Conservation (phyloP, 2,797 vertebrate genomes). For the Gila robusta region DNA sequence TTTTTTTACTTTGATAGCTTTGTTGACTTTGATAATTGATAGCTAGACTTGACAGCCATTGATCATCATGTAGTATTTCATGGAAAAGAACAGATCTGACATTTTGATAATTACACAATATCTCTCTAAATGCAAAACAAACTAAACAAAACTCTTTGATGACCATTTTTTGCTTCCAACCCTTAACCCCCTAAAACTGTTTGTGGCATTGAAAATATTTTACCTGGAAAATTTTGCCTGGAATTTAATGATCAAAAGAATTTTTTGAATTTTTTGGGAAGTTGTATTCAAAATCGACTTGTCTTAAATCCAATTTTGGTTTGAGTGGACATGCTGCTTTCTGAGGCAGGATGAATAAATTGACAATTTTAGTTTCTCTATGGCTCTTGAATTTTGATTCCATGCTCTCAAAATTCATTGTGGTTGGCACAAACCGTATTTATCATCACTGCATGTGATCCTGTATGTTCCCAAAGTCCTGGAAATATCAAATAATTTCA, state of each 20-base stretch:
- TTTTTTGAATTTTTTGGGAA: background rate
- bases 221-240: background rate
- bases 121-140: background rate
- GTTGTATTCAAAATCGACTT: background rate
- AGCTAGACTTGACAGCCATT: background rate
- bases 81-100: background rate
- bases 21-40: background rate
- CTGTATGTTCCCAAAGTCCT: background rate
- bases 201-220: background rate
- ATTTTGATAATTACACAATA: background rate
- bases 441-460: background rate
- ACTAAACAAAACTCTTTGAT: background rate
- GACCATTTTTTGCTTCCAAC: background rate
- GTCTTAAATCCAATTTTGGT: background rate
- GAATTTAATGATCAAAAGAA: background rate
- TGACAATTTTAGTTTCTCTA: background rate
- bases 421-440: background rate
- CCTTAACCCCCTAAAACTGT: background rate
- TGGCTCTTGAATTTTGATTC: slow-evolving; percentile 1
- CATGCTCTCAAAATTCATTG: background rate
- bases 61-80: background rate
- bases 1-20: background rate
- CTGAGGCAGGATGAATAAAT: background rate
- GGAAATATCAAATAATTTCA: background rate
- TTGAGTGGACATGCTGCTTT: background rate